phyloP scores from a whole-genome alignment of 2,888 invertebrate genomes.

The Diogma glabrata region DNA sequence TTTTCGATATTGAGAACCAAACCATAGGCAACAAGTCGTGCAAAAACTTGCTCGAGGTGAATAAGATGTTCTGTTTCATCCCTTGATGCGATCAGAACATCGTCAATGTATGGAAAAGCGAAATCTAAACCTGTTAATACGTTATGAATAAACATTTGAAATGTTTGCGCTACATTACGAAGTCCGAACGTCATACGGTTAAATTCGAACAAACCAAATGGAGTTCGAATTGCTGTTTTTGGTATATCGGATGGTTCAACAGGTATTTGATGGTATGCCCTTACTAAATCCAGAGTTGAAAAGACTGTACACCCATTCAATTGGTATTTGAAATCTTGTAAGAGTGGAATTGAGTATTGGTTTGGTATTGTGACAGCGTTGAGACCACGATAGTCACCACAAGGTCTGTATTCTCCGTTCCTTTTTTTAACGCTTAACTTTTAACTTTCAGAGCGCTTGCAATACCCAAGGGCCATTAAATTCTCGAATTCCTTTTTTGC shows the following conservation, averaged over 20 bases:
- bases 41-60: not conserved
- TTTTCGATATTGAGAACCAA: not conserved
- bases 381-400: too few relatives aligned
- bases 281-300: not conserved
- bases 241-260: conserved; percentile 22
- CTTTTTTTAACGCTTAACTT: too few relatives aligned
- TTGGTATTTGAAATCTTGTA: too few relatives aligned
- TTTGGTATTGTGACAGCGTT: too few relatives aligned
- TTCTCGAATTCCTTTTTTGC: too few relatives aligned
- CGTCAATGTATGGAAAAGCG: conserved; percentile 7
- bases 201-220: conserved; percentile 28
- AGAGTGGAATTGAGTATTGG: too few relatives aligned
- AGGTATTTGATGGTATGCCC: conserved; percentile 25
- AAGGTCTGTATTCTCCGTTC: too few relatives aligned
- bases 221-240: conserved; percentile 25
- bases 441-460: too few relatives aligned
- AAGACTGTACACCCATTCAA: too few relatives aligned
- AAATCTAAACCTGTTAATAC: not conserved
- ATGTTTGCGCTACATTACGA: conserved; percentile 9
- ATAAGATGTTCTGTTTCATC: not conserved
- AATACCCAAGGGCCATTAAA: too few relatives aligned
- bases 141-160: not conserved
- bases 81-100: conserved; percentile 5
- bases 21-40: not conserved
- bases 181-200: conserved; percentile 27